Conservation (phyloP, 30 jellyfish, hydroid and myxozoan genomes). For the Pelagia noctiluca region DNA sequence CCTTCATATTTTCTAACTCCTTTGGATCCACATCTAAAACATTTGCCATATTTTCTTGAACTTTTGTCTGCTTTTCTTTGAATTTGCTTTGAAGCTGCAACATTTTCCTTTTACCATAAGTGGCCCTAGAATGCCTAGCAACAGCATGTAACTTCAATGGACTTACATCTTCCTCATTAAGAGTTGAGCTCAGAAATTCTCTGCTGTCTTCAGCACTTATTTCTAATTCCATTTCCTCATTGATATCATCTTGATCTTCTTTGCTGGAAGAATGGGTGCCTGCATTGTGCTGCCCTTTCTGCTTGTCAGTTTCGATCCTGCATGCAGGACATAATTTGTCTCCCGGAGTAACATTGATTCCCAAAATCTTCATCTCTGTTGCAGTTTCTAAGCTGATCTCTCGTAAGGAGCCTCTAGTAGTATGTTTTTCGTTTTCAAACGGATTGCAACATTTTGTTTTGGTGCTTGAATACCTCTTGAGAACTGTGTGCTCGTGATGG, state of each 20-base stretch:
- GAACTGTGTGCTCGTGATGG: conserved; percentile 25
- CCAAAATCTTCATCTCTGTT: conserved; percentile 14
- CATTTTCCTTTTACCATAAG: conserved; percentile 42
- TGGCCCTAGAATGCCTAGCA: conserved; percentile 42
- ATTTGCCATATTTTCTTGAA: conserved; percentile 21
- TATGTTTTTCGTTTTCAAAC: conserved; percentile 11
- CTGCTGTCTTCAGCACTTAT: conserved; percentile 20
- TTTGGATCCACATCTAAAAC: conserved; percentile 35
- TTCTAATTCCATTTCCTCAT: not conserved
- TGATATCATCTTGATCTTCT: conserved; percentile 6
- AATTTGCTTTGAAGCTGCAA: conserved; percentile 27
- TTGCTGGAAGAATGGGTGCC: conserved; percentile 4
- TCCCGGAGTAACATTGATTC: conserved; percentile 10
- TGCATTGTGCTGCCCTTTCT: not conserved
- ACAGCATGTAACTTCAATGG: conserved; percentile 44
- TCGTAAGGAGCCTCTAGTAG: conserved; percentile 27
- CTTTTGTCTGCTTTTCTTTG: conserved; percentile 9
- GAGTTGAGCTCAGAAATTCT: conserved; percentile 13
- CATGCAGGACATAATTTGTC: conserved; percentile 43
- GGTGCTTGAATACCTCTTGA: conserved; percentile 5
- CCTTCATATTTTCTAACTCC: conserved; percentile 1
- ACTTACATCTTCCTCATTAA: conserved; percentile 37
- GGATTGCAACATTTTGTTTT: conserved; percentile 52
- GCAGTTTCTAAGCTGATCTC: conserved; percentile 40
- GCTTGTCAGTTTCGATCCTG: conserved; percentile 21